These are phyloP conservation scores for Cranoglanis bouderius DNA, from an alignment of 2,113 vertebrate species.

Conservation along the genomic window DNA sequence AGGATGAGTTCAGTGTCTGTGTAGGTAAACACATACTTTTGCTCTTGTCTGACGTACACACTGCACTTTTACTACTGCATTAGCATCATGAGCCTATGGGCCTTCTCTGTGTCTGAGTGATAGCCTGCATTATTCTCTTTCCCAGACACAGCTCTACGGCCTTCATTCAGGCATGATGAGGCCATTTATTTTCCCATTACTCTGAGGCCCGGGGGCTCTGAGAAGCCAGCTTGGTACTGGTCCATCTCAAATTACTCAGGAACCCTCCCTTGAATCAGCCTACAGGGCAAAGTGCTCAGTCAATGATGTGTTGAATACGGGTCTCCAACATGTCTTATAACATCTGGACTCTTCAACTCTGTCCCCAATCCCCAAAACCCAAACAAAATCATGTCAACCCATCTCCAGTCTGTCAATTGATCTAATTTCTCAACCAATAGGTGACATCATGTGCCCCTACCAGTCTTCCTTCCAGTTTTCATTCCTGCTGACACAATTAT, in stretches of 20 bases:
- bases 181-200: constrained; percentile 70
- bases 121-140: constrained; percentile 41
- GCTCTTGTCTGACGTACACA: constrained; percentile 2
- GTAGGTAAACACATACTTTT: background rate
- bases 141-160: background rate
- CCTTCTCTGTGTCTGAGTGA: constrained; percentile 62
- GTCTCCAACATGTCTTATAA: background rate
- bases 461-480: background rate
- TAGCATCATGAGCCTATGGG: background rate
- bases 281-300: constrained; percentile 14
- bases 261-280: background rate
- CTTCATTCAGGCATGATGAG: constrained; percentile 51
- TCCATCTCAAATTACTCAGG: constrained; percentile 7
- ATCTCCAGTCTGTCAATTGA: background rate
- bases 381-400: background rate
- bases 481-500: background rate
- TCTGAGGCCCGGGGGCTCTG: constrained; percentile 37
- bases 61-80: background rate
- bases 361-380: background rate
- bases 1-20: background rate
- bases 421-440: background rate
- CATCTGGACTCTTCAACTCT: background rate
- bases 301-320: background rate
- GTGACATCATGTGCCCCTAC: background rate
- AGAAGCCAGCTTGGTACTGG: constrained; percentile 3